Percentiles rank a stretch among this genome's conserved stretches.
phyloP scores from a whole-genome alignment of 2,113 vertebrate species.

The Sphyrna mokarran region DNA sequence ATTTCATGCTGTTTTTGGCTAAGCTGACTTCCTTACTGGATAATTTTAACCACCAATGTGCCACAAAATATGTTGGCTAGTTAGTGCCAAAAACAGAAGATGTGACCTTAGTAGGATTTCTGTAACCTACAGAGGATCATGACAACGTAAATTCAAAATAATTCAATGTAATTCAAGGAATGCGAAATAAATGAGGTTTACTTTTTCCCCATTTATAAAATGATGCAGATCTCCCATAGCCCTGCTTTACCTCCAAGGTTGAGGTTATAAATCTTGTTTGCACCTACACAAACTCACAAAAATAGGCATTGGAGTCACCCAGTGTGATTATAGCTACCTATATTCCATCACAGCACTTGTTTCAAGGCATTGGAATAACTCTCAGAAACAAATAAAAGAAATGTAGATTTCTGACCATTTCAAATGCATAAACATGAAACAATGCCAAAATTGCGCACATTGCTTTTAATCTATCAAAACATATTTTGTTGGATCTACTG shows the following conservation, averaged over 20 bases:
- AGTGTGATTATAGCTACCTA: background rate
- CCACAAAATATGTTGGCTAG: constrained; percentile 34
- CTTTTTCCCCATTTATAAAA: background rate
- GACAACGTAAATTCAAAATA: background rate
- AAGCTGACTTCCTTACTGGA: constrained; percentile 31
- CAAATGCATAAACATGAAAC: constrained; percentile 4
- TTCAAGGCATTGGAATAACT: background rate
- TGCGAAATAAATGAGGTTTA: background rate
- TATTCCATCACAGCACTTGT: background rate
- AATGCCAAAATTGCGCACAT: background rate
- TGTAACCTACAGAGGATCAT: constrained; percentile 6
- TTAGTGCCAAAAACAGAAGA: constrained; percentile 29
- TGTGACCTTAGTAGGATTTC: constrained; percentile 10
- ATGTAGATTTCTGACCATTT: background rate
- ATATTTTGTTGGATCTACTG: background rate
- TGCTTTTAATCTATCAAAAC: background rate
- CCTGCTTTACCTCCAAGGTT: background rate
- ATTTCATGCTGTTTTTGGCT: constrained; percentile 38
- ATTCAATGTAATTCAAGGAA: background rate
- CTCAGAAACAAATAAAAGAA: constrained; percentile 1
- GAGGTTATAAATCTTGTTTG: background rate
- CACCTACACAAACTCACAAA: background rate
- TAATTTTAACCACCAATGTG: constrained; percentile 34
- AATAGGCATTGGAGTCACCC: background rate
- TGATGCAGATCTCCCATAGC: background rate